Conservation (phyloP, 2,113 vertebrate genomes). For the Tragelaphus buxtoni region DNA sequence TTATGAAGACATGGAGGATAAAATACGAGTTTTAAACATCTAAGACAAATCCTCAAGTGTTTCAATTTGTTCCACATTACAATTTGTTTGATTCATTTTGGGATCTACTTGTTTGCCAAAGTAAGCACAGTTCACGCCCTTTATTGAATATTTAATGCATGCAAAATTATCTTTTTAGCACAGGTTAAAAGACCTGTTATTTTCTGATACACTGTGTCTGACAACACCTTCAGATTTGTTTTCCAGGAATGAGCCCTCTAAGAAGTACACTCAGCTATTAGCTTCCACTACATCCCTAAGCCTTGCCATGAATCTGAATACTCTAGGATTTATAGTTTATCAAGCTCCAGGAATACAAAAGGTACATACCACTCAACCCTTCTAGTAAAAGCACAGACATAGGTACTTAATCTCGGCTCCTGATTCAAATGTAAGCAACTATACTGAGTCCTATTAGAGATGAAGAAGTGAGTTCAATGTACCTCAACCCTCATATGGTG, state of each 20-base stretch:
- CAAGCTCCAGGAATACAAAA: conserved; percentile 22
- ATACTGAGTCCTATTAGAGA: conserved; percentile 42
- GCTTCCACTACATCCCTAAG: neutral
- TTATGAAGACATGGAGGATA: conserved; percentile 60
- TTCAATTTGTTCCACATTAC: conserved; percentile 77
- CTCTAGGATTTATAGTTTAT: neutral
- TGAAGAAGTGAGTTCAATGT: conserved; percentile 41
- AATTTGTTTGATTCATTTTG: conserved; percentile 76
- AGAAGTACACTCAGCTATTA: conserved; percentile 10
- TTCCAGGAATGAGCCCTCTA: neutral
- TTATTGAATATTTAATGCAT: conserved; percentile 70
- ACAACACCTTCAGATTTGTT: neutral
- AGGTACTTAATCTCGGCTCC: neutral
- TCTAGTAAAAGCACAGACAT: neutral
- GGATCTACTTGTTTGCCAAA: conserved; percentile 77
- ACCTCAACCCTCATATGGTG: conserved; percentile 34
- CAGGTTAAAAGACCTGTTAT: neutral
- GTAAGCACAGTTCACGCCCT: conserved; percentile 69
- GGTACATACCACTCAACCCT: neutral
- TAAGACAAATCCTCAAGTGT: conserved; percentile 74
- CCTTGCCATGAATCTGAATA: neutral
- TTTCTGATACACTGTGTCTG: conserved; percentile 20
- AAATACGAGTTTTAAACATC: conserved; percentile 72
- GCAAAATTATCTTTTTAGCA: conserved; percentile 68
- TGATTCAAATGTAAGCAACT: conserved; percentile 38